A percentile compares a stretch with the other conserved stretches of the same genome.
Conservation (phyloP, 2,888 invertebrate species). For the Amblyjoppa fuscipennis region DNA sequence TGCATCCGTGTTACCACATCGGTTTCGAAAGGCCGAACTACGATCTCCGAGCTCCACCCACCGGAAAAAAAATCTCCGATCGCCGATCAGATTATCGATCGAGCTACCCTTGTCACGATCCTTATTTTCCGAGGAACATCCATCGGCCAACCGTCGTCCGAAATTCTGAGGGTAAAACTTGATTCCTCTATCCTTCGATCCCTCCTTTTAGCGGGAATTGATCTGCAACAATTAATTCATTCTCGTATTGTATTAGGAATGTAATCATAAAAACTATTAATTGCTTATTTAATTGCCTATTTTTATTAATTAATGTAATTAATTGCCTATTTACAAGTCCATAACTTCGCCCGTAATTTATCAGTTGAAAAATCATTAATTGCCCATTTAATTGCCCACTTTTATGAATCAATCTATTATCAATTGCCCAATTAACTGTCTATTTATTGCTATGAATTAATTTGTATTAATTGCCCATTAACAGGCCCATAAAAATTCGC, state of each 20-base stretch:
- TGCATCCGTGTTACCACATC: neutral
- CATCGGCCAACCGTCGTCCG: too few relatives aligned
- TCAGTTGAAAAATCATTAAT: too few relatives aligned
- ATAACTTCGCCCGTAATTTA: too few relatives aligned
- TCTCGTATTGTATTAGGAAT: too few relatives aligned
- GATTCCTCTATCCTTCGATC: neutral
- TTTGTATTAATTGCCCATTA: too few relatives aligned
- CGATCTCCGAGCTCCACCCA: conserved; percentile 44
- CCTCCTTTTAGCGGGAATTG: neutral
- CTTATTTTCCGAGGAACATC: neutral
- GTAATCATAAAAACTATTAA: neutral
- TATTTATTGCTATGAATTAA: neutral
- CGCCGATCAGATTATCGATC: conserved; percentile 26
- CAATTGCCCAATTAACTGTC: neutral
- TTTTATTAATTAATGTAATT: too few relatives aligned
- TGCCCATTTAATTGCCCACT: too few relatives aligned
- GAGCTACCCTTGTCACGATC: neutral
- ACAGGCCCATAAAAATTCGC: too few relatives aligned
- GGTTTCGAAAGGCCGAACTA: conserved; percentile 31
- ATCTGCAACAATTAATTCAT: too few relatives aligned
- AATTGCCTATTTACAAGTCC: too few relatives aligned
- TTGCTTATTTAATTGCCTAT: neutral
- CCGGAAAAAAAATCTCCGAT: conserved; percentile 29
- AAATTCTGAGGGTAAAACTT: too few relatives aligned
- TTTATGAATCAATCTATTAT: too few relatives aligned